Percentiles rank a stretch among this genome's conserved stretches.
Evolutionary conservation across 1,140 invertebrate species (phyloP).

Genomic region (Tigriopus japonicus): DNA sequence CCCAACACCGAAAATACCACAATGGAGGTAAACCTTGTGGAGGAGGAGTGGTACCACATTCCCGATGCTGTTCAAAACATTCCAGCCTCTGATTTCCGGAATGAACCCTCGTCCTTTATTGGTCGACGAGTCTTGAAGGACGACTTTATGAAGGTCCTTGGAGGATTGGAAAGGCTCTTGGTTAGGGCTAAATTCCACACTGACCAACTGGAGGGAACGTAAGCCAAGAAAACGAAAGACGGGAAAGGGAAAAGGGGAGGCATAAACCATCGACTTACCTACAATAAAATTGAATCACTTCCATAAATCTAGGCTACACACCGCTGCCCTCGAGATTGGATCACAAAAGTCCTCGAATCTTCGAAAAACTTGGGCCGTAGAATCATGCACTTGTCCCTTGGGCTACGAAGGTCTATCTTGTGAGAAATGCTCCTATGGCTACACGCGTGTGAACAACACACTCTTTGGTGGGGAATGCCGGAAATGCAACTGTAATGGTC

Average conservation of each 20-base stretch:
- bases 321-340: constrained; percentile 30
- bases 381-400: constrained; percentile 35
- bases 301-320: constrained; percentile 24
- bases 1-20: constrained; percentile 33
- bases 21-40: constrained; percentile 41
- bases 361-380: constrained; percentile 26
- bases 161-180: constrained; percentile 54
- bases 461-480: constrained; percentile 44
- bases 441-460: constrained; percentile 43
- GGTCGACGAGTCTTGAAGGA: constrained; percentile 41
- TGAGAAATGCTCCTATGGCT: constrained; percentile 62
- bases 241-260: too few relatives aligned
- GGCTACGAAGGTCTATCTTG: constrained; percentile 61
- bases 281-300: background rate
- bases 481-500: constrained; percentile 72
- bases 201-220: constrained; percentile 73
- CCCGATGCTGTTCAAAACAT: constrained; percentile 33
- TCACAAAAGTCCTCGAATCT: constrained; percentile 21
- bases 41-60: constrained; percentile 53
- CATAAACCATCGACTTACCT: background rate
- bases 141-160: constrained; percentile 66
- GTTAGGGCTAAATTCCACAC: constrained; percentile 79
- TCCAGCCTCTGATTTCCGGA: constrained; percentile 22
- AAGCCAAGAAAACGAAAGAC: constrained; percentile 17
- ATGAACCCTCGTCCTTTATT: constrained; percentile 18